Evolutionary conservation across 1,140 invertebrate species (phyloP).

Genomic region (Sycophila sp.): DNA sequence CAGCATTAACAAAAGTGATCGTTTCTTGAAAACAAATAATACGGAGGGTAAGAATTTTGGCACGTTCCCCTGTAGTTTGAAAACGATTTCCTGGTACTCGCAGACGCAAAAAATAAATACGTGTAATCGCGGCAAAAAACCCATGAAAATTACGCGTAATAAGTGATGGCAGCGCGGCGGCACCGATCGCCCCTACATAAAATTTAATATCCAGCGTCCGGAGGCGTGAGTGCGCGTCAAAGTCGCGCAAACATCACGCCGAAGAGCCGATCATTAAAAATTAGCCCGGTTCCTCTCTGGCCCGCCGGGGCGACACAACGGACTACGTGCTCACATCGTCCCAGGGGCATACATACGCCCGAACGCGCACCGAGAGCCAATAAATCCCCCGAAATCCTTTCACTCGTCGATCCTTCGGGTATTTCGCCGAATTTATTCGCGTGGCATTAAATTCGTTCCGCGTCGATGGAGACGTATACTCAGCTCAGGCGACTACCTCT

Average conservation of each 20-base stretch:
- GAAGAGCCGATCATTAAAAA: constrained; percentile 17
- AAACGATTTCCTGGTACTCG: background rate
- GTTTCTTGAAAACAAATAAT: constrained; percentile 31
- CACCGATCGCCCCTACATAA: background rate
- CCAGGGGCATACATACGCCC: background rate
- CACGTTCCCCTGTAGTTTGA: background rate
- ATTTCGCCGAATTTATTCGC: constrained; percentile 27
- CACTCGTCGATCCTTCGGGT: background rate
- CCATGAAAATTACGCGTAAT: constrained; percentile 21
- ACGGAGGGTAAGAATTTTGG: constrained; percentile 6
- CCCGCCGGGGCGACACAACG: background rate
- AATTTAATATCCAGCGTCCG: background rate
- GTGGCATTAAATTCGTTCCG: constrained; percentile 18
- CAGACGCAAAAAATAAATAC: background rate
- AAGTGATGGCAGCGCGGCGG: background rate
- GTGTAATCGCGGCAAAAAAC: background rate
- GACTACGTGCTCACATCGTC: too few species aligned
- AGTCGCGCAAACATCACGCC: background rate
- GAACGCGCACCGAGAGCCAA: background rate
- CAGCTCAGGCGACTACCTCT: background rate
- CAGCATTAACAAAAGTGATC: constrained; percentile 14
- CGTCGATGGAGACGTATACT: constrained; percentile 17
- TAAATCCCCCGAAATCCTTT: constrained; percentile 20
- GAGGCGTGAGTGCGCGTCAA: background rate
- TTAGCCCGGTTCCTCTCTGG: background rate